Evolutionary conservation across 2,888 invertebrate species (phyloP), one percentile per base, ranked within the genome.

Genomic region (Dendrolimus pini): DNA sequence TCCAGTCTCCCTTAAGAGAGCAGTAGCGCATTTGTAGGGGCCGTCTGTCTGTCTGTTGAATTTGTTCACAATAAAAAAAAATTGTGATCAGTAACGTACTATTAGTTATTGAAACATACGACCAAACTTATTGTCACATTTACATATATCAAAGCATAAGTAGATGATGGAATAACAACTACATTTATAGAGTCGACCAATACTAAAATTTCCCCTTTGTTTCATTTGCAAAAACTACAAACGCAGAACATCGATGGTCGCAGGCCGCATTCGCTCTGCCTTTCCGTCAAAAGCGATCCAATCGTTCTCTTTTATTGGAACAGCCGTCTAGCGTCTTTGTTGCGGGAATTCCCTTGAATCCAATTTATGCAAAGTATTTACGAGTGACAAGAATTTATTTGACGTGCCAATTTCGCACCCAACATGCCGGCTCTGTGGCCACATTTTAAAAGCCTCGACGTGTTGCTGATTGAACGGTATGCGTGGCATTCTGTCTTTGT

Each of bases 301-400:
- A 86, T 82, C 82, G 81, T 80, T 71, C 78, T 75, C 78, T 82
- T 81, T 85, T 85, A 86, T 87, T 85, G 84, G 78, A 80, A 75
- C 81, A 75, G 75, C 79, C 80, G 79, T 82, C 80, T 78, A 65
- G 76, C 78, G 77, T 83, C 86, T 86, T 86, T 88, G 85, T 84
- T 82, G 85, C 77, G 78, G 80, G 78, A 80, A 83, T 85, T 80
- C 79, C 77, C 75, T 75, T 70, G 80, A 72, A 83, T 85, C 81
- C 83, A 83, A 85, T 86, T 82, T 85, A 85, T 86, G 87, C 83
- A 85, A 86, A 88, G 85, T 84, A 84, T 88, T 86, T 85, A 83
- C 84, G 81, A 80, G 78, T 84, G 85, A 82, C 83, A 80, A 77
- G 85, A 85, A 85, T 86, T 84, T 85, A 84, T 86, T 85, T 82